Percentiles rank a stretch among this genome's conserved stretches.
Conservation (phyloP, 2,113 vertebrate species). For the Megaceryle maxima region DNA sequence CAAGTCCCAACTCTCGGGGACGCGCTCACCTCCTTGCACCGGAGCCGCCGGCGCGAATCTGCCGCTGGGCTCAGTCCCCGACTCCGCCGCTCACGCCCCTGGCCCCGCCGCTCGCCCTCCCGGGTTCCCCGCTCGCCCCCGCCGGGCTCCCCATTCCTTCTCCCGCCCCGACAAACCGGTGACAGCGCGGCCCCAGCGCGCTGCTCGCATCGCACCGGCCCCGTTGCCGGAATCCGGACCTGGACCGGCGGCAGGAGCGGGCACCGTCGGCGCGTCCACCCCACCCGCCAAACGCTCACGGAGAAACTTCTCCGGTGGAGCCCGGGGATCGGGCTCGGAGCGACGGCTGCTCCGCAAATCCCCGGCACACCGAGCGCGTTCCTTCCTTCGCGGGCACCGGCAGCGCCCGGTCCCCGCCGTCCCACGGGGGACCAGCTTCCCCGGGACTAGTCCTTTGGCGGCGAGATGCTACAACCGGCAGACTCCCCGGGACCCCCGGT, state of each 20-base stretch:
- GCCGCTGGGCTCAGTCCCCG: neutral
- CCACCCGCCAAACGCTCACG: neutral
- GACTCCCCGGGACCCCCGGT: neutral
- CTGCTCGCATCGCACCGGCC: neutral
- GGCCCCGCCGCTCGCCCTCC: neutral
- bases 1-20: rapidly evolving
- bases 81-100: neutral
- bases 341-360: neutral
- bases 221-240: neutral
- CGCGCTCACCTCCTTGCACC: neutral
- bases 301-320: neutral
- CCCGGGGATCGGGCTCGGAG: neutral
- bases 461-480: neutral
- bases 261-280: neutral
- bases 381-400: constrained; percentile 65
- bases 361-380: neutral
- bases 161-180: neutral
- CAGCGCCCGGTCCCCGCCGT: constrained; percentile 80
- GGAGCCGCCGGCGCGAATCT: neutral
- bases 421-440: constrained; percentile 60
- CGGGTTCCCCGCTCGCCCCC: neutral
- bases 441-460: no score
- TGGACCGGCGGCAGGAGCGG: neutral
- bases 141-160: neutral
- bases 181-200: neutral